Percentiles rank a stretch among this genome's conserved stretches.
Evolutionary conservation across 2,888 invertebrate species (phyloP).

Genomic region (Leptura quadrifasciata): DNA sequence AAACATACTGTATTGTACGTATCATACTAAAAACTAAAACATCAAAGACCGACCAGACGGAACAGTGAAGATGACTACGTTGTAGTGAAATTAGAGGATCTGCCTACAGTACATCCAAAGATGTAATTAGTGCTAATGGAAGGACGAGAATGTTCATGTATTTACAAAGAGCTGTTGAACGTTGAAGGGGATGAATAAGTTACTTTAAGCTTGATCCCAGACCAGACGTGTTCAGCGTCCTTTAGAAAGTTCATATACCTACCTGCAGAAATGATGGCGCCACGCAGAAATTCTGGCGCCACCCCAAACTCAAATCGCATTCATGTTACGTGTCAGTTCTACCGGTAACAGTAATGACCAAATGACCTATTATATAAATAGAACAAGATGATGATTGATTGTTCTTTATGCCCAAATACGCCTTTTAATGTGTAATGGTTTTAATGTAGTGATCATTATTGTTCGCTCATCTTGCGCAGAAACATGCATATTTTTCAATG

Average conservation of each 20-base stretch:
- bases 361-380: slow-evolving; percentile 12
- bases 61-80: not conserved
- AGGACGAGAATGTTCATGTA: slow-evolving; percentile 31
- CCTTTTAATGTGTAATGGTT: no score
- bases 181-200: slow-evolving; percentile 24
- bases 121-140: slow-evolving; percentile 40
- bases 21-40: no score
- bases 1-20: no score
- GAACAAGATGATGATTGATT: slow-evolving; percentile 3
- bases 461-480: not conserved
- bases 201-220: slow-evolving; percentile 14
- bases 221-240: slow-evolving; percentile 21
- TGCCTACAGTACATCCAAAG: not conserved
- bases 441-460: not conserved
- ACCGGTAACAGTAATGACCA: slow-evolving; percentile 6
- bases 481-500: no score
- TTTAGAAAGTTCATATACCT: slow-evolving; percentile 27
- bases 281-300: slow-evolving; percentile 29
- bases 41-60: no score
- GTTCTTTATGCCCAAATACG: not conserved
- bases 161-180: slow-evolving; percentile 19
- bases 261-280: slow-evolving; percentile 33
- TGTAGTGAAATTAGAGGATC: not conserved
- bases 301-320: slow-evolving; percentile 19
- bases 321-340: slow-evolving; percentile 20